Conservation (phyloP, 2,888 invertebrate species). For the Polydesmus complanatus region DNA sequence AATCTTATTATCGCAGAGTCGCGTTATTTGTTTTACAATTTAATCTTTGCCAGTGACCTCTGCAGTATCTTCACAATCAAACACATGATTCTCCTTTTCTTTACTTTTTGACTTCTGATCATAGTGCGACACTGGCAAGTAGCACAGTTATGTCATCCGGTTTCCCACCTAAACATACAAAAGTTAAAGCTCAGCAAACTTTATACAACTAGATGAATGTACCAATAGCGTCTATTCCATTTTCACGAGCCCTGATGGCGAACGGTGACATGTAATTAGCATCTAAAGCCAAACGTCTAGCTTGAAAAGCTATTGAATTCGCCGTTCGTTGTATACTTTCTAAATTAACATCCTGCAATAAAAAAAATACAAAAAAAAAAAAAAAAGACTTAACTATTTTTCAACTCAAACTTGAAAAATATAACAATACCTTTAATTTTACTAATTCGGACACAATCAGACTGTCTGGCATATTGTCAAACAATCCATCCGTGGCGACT, state of each 20-base stretch:
- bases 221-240: conserved; percentile 87
- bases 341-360: conserved; percentile 27
- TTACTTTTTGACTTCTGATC: background rate
- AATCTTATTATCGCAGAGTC: background rate
- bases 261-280: conserved; percentile 92
- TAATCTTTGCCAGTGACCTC: background rate
- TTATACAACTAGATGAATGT: conserved; percentile 16
- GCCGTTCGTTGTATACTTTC: conserved; percentile 65
- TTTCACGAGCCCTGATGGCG: conserved; percentile 77
- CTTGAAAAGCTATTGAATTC: conserved; percentile 90
- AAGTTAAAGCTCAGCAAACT: background rate
- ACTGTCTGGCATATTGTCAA: conserved; percentile 91
- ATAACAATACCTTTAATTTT: conserved; percentile 34
- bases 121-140: conserved; percentile 60
- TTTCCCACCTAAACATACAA: conserved; percentile 67
- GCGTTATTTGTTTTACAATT: background rate
- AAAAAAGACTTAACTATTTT: conserved; percentile 20
- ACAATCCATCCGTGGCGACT: conserved; percentile 94
- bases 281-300: conserved; percentile 83
- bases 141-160: conserved; percentile 98
- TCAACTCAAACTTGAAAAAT: background rate
- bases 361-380: conserved; percentile 11
- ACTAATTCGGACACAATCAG: conserved; percentile 72
- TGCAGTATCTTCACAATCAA: background rate
- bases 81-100: background rate